A percentile compares a stretch with the other conserved stretches of the same genome.
Evolutionary conservation across 1,140 invertebrate species (phyloP).

Genomic region (Zelostemma sp.): DNA sequence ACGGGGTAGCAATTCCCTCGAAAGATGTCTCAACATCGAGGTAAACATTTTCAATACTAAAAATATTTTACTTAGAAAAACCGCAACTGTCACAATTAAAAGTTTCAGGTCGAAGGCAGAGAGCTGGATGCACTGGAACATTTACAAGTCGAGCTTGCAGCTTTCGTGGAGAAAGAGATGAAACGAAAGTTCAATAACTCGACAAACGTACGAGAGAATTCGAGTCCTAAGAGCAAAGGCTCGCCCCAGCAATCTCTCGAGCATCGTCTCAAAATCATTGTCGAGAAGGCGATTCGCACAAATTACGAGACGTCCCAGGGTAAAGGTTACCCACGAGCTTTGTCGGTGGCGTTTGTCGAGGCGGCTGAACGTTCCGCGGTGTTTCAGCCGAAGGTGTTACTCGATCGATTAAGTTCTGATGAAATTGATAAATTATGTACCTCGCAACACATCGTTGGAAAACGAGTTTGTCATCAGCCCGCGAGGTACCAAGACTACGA

Average conservation of each 20-base stretch:
- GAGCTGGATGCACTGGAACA: conserved; percentile 54
- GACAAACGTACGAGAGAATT: neutral
- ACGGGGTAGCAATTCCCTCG: conserved; percentile 49
- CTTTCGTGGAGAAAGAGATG: conserved; percentile 61
- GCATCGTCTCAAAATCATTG: conserved; percentile 59
- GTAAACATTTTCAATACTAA: too few relatives aligned
- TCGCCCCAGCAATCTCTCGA: conserved; percentile 45
- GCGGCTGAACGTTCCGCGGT: conserved; percentile 51
- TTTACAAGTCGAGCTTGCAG: conserved; percentile 57
- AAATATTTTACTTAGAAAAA: too few relatives aligned
- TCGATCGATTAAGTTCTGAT: conserved; percentile 50
- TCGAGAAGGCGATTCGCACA: conserved; percentile 60
- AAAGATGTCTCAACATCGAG: conserved; percentile 64
- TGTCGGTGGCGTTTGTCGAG: conserved; percentile 52
- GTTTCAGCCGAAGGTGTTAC: conserved; percentile 60
- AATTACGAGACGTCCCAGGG: conserved; percentile 55
- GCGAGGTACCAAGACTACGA: conserved; percentile 51
- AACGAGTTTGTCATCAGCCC: conserved; percentile 46
- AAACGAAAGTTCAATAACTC: conserved; percentile 28
- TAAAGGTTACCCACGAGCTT: neutral
- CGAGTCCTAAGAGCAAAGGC: conserved; percentile 31
- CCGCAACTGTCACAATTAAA: too few relatives aligned
- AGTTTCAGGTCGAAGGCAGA: conserved; percentile 55
- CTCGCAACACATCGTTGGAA: conserved; percentile 6
- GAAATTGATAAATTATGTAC: conserved; percentile 35